Evolutionary conservation across 1,140 invertebrate genomes (phyloP), one percentile per base, ranked within the genome.

Genomic region (Anastrepha obliqua): DNA sequence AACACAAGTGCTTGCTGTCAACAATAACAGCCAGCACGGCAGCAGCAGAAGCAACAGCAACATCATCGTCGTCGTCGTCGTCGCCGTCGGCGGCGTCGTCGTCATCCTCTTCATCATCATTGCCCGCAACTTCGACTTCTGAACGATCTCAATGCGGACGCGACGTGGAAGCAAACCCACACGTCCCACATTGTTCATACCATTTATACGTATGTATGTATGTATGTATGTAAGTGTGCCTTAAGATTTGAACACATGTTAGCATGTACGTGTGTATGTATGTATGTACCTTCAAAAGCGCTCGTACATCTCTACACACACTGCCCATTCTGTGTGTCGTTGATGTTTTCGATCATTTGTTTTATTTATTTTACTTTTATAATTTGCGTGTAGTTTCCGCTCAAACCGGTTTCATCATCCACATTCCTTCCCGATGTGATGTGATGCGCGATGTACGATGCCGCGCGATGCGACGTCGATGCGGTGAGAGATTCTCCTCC

Each of bases 391-490:
- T 92, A 92, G 91, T 92, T 92, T 92, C 91, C 91, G 91, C 91
- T 92, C 90, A 92, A 92, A 92, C 91, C 91, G 91, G 91, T 92
- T 92, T 90, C 90, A 91, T 91, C 91, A 91, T 90, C 91, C 90
- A 90, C 88, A 88, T 88, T 85, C 87, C 78, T 88, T 85, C 78
- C 64, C 65, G 60, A 55, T 62, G 51, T 55, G 89, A 92, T 92
- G 90, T 91, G 90, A 86, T 67, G 81, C 39, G 59, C 62, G 62
- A 60, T 70, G 42, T 55, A 70, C 55, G 39, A 74, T 74, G 13
- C 39, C 44, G 47, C 55, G 55, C 15, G 47, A 47, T 55, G 74
- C 47, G 74, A 81, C 55, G 74, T 20, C n/a, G 74, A 3, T 51
- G 74, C n/a, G 47, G 17, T 44, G 58, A 86, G 85, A 86, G 44